Conservation (phyloP, 2,113 vertebrate species). For the Cynoglossus semilaevis region DNA sequence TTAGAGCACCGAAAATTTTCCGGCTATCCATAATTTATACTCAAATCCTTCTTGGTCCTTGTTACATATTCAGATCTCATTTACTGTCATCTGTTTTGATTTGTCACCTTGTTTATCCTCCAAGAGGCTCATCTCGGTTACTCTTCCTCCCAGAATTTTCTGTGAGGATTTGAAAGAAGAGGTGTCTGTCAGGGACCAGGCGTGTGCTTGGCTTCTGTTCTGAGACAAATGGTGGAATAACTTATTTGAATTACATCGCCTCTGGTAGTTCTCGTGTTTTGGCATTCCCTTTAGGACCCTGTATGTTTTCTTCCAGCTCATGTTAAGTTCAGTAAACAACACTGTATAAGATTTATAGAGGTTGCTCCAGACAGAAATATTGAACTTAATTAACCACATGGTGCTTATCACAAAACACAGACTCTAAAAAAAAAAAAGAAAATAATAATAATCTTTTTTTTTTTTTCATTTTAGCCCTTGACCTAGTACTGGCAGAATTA, state of each 20-base stretch:
- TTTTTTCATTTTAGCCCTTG: too few species aligned
- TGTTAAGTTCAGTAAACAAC: background rate
- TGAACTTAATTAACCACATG: too few species aligned
- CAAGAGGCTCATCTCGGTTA: constrained; percentile 71
- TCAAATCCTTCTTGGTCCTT: constrained; percentile 73
- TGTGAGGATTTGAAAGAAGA: constrained; percentile 66
- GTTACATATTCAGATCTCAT: constrained; percentile 79
- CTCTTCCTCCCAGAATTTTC: constrained; percentile 70
- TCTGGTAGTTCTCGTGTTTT: too few species aligned
- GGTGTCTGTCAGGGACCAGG: constrained; percentile 57
- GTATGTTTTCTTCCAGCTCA: constrained; percentile 16
- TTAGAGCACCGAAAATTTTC: constrained; percentile 81
- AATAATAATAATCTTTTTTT: too few species aligned
- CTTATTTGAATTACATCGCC: constrained; percentile 1
- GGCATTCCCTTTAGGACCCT: constrained; percentile 1
- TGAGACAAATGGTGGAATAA: constrained; percentile 5
- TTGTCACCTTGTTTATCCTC: constrained; percentile 64
- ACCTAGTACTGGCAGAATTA: too few species aligned
- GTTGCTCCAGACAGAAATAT: too few species aligned
- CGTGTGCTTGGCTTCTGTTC: constrained; percentile 37
- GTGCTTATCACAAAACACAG: too few species aligned
- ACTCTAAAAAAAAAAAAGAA: too few species aligned
- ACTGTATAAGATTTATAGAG: too few species aligned
- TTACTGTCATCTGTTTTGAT: constrained; percentile 67
- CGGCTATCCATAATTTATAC: constrained; percentile 89